Evolutionary conservation across 2,888 invertebrate species (phyloP).

Genomic region (Clepsis dumicolana): DNA sequence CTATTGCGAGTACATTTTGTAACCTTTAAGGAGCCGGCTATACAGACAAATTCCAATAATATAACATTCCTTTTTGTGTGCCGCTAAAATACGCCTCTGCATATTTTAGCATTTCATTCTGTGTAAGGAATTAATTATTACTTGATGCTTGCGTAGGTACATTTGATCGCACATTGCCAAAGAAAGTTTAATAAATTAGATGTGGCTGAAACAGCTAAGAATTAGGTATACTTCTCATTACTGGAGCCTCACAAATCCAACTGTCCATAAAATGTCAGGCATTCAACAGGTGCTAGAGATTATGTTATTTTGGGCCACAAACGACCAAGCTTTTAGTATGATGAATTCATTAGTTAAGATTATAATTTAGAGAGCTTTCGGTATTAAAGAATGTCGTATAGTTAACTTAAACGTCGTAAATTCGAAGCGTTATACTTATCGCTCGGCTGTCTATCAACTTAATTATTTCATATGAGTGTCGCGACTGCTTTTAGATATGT

Average conservation of each 20-base stretch:
- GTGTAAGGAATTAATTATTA: too few relatives aligned
- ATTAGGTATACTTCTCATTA: neutral
- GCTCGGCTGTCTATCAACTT: neutral
- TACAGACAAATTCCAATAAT: too few relatives aligned
- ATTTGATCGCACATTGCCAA: too few relatives aligned
- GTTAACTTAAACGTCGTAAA: slow-evolving; percentile 22
- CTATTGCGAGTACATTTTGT: too few relatives aligned
- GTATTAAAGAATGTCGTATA: slow-evolving; percentile 50
- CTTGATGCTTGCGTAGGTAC: too few relatives aligned
- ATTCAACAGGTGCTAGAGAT: slow-evolving; percentile 46
- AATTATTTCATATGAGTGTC: neutral
- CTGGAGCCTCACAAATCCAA: slow-evolving; percentile 5
- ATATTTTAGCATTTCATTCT: too few relatives aligned
- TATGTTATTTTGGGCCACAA: slow-evolving; percentile 40
- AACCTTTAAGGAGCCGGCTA: too few relatives aligned
- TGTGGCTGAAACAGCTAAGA: neutral
- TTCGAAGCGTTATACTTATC: slow-evolving; percentile 2
- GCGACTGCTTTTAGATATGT: too few relatives aligned
- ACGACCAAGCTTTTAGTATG: slow-evolving; percentile 52
- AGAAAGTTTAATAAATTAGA: neutral
- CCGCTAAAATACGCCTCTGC: too few relatives aligned
- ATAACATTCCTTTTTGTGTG: too few relatives aligned
- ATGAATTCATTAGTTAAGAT: slow-evolving; percentile 59
- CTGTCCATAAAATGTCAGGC: slow-evolving; percentile 28
- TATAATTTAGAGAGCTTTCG: slow-evolving; percentile 49